Percentiles rank a stretch among this genome's conserved stretches.
Evolutionary conservation across 2,888 invertebrate genomes (phyloP).

Genomic region (Mesorhabditis sp.): DNA sequence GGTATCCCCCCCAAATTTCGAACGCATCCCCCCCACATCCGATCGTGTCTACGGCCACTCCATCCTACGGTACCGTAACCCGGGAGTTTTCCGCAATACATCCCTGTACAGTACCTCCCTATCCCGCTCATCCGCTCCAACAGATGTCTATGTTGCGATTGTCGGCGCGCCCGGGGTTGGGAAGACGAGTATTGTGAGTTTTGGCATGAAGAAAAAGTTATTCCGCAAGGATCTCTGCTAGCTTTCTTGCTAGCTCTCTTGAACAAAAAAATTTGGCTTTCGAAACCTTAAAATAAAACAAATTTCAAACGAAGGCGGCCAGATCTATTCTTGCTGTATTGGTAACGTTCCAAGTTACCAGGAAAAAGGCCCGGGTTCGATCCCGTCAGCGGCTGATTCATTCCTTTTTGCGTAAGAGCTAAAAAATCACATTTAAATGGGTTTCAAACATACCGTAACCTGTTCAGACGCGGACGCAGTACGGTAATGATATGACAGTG

Average conservation of each 20-base stretch:
- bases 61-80: background rate
- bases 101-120: background rate
- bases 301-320: no score
- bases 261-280: no score
- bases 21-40: background rate
- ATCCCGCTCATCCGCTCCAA: background rate
- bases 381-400: no score
- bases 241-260: no score
- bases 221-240: no score
- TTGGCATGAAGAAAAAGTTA: background rate
- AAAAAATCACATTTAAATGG: no score
- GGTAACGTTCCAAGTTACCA: no score
- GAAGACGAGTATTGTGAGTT: constrained; percentile 4
- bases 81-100: background rate
- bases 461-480: background rate
- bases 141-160: background rate
- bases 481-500: background rate
- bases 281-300: no score
- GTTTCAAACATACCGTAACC: no score
- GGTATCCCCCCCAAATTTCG: background rate
- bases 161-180: background rate
- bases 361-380: no score
- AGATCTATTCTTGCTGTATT: no score
- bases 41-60: background rate
- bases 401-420: no score